Evolutionary conservation across 1,140 invertebrate genomes (phyloP).

Genomic region (Dreissena polymorpha): DNA sequence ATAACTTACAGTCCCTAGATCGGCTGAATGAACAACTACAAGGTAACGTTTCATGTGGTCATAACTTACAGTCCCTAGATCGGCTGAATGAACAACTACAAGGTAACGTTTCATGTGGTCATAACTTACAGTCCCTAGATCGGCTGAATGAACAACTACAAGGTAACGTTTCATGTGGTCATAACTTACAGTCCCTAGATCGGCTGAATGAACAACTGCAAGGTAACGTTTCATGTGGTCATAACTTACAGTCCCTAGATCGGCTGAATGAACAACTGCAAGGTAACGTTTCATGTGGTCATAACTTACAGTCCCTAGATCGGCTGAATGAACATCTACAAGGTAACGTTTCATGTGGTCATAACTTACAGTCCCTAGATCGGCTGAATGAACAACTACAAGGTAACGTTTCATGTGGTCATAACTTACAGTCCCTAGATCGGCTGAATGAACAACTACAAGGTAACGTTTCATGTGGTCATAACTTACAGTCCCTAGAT

Average conservation of each 20-base stretch:
- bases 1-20: conserved; percentile 76
- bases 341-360: too few species aligned
- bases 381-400: conserved; percentile 75
- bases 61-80: conserved; percentile 76
- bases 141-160: conserved; percentile 75
- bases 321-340: conserved; percentile 75
- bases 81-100: conserved; percentile 75
- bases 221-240: too few species aligned
- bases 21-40: conserved; percentile 75
- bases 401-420: too few species aligned
- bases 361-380: conserved; percentile 76
- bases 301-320: conserved; percentile 76
- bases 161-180: too few species aligned
- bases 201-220: conserved; percentile 75
- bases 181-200: conserved; percentile 76
- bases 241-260: conserved; percentile 76
- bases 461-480: too few species aligned
- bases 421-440: conserved; percentile 76
- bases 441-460: conserved; percentile 75
- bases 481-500: conserved; percentile 76
- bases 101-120: too few species aligned
- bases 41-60: too few species aligned
- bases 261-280: conserved; percentile 75
- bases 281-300: too few species aligned
- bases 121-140: conserved; percentile 76